These are phyloP conservation scores for Clarias pachynema DNA, from an alignment of 2,797 vertebrate genomes.

Conservation along the genomic window DNA sequence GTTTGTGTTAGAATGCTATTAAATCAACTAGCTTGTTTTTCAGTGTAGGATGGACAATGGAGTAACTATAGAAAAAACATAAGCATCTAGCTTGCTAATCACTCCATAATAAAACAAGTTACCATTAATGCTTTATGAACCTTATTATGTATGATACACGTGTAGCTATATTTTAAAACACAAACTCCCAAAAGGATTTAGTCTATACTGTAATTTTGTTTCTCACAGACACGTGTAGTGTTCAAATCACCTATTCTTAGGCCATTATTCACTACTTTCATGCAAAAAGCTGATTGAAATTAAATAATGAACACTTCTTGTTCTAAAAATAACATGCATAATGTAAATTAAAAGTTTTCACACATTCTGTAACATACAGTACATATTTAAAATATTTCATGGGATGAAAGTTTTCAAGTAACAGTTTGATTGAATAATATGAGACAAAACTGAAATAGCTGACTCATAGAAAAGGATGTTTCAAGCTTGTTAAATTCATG, in stretches of 20 bases:
- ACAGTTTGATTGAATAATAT: neutral
- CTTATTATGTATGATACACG: neutral
- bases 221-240: neutral
- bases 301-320: neutral
- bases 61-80: neutral
- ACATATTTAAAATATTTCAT: neutral
- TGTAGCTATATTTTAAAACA: neutral
- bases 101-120: neutral
- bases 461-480: neutral
- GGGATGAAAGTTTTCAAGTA: neutral
- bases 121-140: neutral
- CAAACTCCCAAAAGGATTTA: neutral
- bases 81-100: neutral
- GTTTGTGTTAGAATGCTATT: neutral
- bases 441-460: neutral
- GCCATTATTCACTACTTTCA: neutral
- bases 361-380: neutral
- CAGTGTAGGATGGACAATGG: neutral
- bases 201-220: neutral
- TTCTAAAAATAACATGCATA: neutral
- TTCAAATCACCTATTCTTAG: neutral
- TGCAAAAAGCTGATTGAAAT: neutral
- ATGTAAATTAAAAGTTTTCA: neutral
- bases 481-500: neutral
- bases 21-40: constrained; percentile 2